Base-by-base conservation (phyloP, 1,140 invertebrate species). In the Ectropis grisescens region DNA sequence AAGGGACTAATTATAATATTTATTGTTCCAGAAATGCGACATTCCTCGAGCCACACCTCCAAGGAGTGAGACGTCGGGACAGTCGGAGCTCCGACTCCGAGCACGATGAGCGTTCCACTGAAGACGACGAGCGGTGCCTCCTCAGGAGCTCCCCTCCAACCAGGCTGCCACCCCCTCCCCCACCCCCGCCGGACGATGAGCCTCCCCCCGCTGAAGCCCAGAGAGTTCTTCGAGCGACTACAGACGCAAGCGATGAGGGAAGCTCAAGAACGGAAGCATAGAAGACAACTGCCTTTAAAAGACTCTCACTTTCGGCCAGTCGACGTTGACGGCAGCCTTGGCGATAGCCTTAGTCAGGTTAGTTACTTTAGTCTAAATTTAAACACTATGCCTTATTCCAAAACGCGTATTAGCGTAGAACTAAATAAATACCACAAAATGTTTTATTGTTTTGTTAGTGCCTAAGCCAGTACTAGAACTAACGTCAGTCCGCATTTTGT, bases 61-160 rank as follows among this genome's bases (percentile, higher is more conserved):
- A 82, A 61, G 82, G 79, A 10, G 58, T 83, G 41, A 76, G 78
- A 26, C 60, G 78, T 25, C 57, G 75, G 7, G 61, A 70, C 33
- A 80, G 75, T 27, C 57, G 71, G 5, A 81, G 78, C 40, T 82
- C 82, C 1, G 81, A 83, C 40, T 74, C 71, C 2, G 76, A 80
- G 30, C 78, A 75, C 42, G 78, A 82, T 61, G 82, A 82, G 42
- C 58, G 76, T n/a, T 79, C 75, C 1, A 80, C 78, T n/a, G 82
- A 82, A 44, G 81, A 83, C 53, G 81, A 83, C 43, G 81, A 83
- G 47, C 58, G 80, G 24, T 71, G 65, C 1, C 69, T 83, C 31
- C 60, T 83, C 25, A 59, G 71, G 13, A 66, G 62, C 29, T 75
- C 70, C 7, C 71, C 67, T 1, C 59, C 69, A 13, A 65, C 58